Percentiles rank a stretch among this genome's conserved stretches.
phyloP scores from a whole-genome alignment of 2,113 vertebrate species.

The Peromyscus maniculatus region DNA sequence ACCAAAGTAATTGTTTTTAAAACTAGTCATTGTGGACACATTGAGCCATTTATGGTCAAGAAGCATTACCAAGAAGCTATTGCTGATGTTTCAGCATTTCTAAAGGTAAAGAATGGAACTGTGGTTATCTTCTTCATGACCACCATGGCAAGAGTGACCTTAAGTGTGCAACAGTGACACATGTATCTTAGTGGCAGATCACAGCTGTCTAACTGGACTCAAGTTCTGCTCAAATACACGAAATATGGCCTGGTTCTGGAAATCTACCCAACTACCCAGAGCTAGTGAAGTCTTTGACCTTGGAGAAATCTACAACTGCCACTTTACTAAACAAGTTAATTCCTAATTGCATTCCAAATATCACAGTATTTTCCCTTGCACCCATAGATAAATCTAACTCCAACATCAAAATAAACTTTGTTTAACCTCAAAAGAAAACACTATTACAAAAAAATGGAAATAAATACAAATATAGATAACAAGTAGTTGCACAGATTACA shows the following conservation, averaged over 20 bases:
- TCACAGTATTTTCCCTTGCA: too few species aligned
- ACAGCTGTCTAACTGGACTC: background rate
- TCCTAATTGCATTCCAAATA: background rate
- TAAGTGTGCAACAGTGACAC: background rate
- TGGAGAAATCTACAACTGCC: background rate
- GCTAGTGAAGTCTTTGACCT: background rate
- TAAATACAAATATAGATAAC: background rate
- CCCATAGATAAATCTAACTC: too few species aligned
- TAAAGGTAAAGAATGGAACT: background rate
- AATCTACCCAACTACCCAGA: background rate
- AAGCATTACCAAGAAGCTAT: background rate
- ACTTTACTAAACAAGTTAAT: background rate
- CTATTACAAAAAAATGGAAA: too few species aligned
- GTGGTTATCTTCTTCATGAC: background rate
- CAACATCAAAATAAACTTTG: too few species aligned
- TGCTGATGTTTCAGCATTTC: background rate
- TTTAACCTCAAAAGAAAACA: too few species aligned
- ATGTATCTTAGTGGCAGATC: background rate
- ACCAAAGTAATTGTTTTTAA: too few species aligned
- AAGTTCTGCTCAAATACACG: background rate
- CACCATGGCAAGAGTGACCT: background rate
- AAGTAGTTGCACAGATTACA: accelerated
- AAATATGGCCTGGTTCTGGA: background rate
- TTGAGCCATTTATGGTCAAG: too few species aligned
- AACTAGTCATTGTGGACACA: too few species aligned